These are phyloP conservation scores for Brachionus angularis DNA, from an alignment of 1,140 invertebrate genomes.

Conservation along the genomic window DNA sequence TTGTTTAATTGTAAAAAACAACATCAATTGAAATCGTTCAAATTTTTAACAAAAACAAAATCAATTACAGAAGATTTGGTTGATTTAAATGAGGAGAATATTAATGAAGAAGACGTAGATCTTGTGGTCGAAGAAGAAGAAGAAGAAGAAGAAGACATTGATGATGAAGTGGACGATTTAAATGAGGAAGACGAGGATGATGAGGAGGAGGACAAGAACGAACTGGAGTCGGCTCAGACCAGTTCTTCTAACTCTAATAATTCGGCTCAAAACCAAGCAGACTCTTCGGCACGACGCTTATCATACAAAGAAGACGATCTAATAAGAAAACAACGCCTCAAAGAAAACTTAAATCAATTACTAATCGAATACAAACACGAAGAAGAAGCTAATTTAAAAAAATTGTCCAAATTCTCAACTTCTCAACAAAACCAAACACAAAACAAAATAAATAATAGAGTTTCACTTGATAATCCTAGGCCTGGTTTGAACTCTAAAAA, in stretches of 20 bases:
- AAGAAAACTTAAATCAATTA: slow-evolving; percentile 39
- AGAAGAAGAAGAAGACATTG: background rate
- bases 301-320: slow-evolving; percentile 41
- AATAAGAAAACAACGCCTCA: slow-evolving; percentile 20
- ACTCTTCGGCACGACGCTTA: background rate
- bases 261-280: background rate
- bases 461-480: no score
- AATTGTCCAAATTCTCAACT: slow-evolving; percentile 38
- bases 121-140: background rate
- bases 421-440: slow-evolving; percentile 38
- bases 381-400: slow-evolving; percentile 39
- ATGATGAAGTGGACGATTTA: no score
- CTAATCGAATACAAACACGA: slow-evolving; percentile 41
- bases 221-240: no score
- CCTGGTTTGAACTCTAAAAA: no score
- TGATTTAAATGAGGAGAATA: no score
- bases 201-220: no score
- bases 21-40: no score
- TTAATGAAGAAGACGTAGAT: no score
- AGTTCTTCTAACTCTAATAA: background rate
- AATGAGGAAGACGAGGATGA: no score
- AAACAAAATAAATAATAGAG: slow-evolving; percentile 15
- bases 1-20: background rate
- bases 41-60: no score
- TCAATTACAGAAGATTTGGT: no score